A percentile compares a stretch with the other conserved stretches of the same genome.
phyloP scores from a whole-genome alignment of 2,797 vertebrate genomes.

The Pseudopleuronectes americanus region DNA sequence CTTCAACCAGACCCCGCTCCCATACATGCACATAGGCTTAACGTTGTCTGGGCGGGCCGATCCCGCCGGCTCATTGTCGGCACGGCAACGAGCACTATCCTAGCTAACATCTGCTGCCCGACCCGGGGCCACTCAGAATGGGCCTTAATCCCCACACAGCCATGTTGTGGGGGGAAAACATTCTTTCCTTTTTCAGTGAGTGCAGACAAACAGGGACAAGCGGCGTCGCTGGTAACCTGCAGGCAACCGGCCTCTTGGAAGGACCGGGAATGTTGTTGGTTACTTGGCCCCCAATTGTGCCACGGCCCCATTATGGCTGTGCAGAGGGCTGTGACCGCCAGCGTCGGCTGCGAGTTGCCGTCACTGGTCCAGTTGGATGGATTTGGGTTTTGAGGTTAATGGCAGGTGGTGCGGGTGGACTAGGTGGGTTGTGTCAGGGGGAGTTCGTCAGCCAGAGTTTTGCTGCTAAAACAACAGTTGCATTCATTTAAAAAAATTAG shows the following conservation, averaged over 20 bases:
- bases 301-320: conserved; percentile 76
- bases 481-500: conserved; percentile 34
- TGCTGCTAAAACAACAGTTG: conserved; percentile 64
- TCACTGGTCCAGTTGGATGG: conserved; percentile 81
- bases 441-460: conserved; percentile 26
- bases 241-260: conserved; percentile 73
- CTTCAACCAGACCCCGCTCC: conserved; percentile 30
- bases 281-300: conserved; percentile 61
- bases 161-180: conserved; percentile 76
- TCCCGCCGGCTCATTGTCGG: conserved; percentile 74
- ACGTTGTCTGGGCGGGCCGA: conserved; percentile 63
- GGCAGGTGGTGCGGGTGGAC: conserved; percentile 70
- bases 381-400: conserved; percentile 82
- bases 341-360: conserved; percentile 55
- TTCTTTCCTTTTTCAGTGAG: conserved; percentile 74
- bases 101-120: conserved; percentile 81
- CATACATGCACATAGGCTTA: conserved; percentile 75
- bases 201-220: conserved; percentile 75
- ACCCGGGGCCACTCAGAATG: conserved; percentile 79
- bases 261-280: conserved; percentile 65
- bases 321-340: conserved; percentile 82
- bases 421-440: conserved; percentile 13
- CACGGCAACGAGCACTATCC: conserved; percentile 81
- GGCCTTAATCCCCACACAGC: conserved; percentile 82
- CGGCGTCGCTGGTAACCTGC: conserved; percentile 72